These are phyloP conservation scores for Cyprinodon variegatus DNA, from an alignment of 2,113 vertebrate species.

Conservation along the genomic window DNA sequence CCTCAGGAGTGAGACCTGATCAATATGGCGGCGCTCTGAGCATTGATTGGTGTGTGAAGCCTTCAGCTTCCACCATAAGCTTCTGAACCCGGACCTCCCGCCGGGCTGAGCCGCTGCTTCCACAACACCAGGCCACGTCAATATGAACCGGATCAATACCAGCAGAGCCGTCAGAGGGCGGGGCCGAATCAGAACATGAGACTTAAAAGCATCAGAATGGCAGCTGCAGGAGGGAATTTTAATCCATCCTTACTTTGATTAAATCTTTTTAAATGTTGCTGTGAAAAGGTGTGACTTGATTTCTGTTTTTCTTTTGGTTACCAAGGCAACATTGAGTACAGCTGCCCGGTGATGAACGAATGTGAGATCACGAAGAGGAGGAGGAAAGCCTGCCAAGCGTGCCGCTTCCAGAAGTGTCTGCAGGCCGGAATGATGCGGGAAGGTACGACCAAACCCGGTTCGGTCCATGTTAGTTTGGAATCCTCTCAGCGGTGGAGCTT, in stretches of 20 bases:
- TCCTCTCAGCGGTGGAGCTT: too few species aligned
- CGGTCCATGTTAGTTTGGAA: neutral
- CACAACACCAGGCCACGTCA: too few species aligned
- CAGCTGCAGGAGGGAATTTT: too few species aligned
- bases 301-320: conserved; percentile 13
- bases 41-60: conserved; percentile 53
- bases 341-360: conserved; percentile 74
- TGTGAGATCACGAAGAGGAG: conserved; percentile 81
- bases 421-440: conserved; percentile 80
- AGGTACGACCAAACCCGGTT: conserved; percentile 49
- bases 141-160: too few species aligned
- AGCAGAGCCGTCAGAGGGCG: too few species aligned
- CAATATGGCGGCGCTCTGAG: conserved; percentile 5
- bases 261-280: neutral
- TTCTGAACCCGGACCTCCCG: neutral
- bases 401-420: conserved; percentile 81
- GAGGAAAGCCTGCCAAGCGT: conserved; percentile 81
- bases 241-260: too few species aligned
- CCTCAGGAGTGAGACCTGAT: neutral
- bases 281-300: neutral
- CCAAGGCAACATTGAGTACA: conserved; percentile 82
- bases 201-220: neutral
- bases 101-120: neutral
- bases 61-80: conserved; percentile 14
- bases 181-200: too few species aligned